A percentile compares a stretch with the other conserved stretches of the same genome.
phyloP scores from a whole-genome alignment of 2,797 vertebrate genomes.

The Takifugu ocellatus region DNA sequence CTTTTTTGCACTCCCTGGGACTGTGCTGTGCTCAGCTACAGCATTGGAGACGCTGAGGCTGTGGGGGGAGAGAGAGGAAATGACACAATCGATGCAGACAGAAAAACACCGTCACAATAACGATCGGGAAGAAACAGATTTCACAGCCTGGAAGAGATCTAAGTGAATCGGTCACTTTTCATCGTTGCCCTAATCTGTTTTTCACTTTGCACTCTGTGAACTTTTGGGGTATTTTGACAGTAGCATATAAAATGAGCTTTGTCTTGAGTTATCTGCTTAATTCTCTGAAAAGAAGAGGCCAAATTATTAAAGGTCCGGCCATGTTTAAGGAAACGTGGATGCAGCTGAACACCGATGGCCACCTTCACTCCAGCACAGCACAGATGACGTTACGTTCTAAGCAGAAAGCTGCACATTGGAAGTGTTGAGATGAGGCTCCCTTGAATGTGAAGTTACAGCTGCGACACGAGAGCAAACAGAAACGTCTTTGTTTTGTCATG shows the following conservation, averaged over 20 bases:
- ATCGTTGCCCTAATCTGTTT: slow-evolving; percentile 47
- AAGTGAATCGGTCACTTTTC: slow-evolving; percentile 42
- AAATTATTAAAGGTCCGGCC: neutral
- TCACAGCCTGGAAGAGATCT: slow-evolving; percentile 46
- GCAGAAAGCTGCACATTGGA: slow-evolving; percentile 38
- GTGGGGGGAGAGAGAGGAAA: slow-evolving; percentile 64
- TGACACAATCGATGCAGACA: slow-evolving; percentile 63
- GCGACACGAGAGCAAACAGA: slow-evolving; percentile 51
- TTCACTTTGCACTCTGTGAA: slow-evolving; percentile 47
- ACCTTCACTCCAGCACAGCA: slow-evolving; percentile 20
- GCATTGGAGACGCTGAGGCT: slow-evolving; percentile 52
- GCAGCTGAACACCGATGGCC: slow-evolving; percentile 43
- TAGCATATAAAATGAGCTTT: slow-evolving; percentile 27
- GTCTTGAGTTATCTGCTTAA: slow-evolving; percentile 47
- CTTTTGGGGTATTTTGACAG: slow-evolving; percentile 22
- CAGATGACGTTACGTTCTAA: slow-evolving; percentile 35
- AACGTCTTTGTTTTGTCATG: slow-evolving; percentile 45
- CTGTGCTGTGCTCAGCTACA: slow-evolving; percentile 59
- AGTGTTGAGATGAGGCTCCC: slow-evolving; percentile 39
- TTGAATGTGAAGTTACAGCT: slow-evolving; percentile 32
- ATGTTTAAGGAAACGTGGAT: no score
- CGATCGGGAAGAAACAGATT: slow-evolving; percentile 54
- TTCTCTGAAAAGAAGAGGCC: slow-evolving; percentile 36
- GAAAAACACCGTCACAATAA: slow-evolving; percentile 64
- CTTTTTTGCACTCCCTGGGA: slow-evolving; percentile 66